Evolutionary conservation across 2,888 invertebrate species (phyloP).

Genomic region (Yponomeuta evonymella): DNA sequence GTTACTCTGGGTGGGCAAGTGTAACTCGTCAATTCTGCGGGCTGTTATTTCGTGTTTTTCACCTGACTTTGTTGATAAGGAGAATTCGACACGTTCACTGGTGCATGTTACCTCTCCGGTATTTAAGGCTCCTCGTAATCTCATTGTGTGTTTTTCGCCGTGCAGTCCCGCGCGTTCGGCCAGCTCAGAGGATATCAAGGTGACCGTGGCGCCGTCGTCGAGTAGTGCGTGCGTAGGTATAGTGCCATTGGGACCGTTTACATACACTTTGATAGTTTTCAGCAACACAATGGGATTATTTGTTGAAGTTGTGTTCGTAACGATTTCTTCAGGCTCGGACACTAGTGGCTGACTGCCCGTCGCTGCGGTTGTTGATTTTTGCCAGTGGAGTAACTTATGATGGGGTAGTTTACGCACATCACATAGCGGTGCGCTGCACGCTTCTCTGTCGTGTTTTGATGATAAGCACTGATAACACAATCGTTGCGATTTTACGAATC

Average conservation of each 20-base stretch:
- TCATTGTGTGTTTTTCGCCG: neutral
- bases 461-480: too few species aligned
- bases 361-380: neutral
- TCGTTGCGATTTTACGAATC: constrained; percentile 19
- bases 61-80: neutral
- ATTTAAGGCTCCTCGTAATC: constrained; percentile 4
- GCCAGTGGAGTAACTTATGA: constrained; percentile 20
- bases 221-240: neutral
- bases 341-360: neutral
- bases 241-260: constrained; percentile 23
- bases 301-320: neutral
- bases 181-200: constrained; percentile 19
- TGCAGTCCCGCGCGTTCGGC: constrained; percentile 14
- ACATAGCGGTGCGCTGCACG: constrained; percentile 26
- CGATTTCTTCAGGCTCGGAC: neutral
- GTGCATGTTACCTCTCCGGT: neutral
- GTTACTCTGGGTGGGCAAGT: constrained; percentile 16
- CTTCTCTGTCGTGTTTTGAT: too few species aligned
- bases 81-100: neutral
- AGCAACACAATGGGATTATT: constrained; percentile 16
- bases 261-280: constrained; percentile 22
- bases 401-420: constrained; percentile 21
- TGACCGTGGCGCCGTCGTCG: constrained; percentile 24
- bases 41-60: neutral
- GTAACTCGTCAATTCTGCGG: constrained; percentile 16